Conservation (phyloP, 2,113 vertebrate genomes). For the Sialia sialis region DNA sequence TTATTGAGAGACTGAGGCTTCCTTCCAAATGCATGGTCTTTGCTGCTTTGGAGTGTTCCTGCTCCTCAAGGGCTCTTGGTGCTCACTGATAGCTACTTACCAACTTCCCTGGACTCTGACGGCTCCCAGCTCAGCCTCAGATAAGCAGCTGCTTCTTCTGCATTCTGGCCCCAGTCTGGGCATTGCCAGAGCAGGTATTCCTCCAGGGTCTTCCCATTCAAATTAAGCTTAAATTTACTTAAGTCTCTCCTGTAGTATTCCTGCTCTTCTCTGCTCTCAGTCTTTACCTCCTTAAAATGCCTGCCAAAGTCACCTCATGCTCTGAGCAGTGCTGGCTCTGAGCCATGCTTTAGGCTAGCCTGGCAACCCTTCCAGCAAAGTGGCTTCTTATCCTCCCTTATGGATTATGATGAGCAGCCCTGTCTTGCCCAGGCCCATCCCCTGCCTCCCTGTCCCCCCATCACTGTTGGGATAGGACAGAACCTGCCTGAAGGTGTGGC, state of each 20-base stretch:
- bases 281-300: constrained; percentile 20
- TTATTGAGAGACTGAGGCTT: background rate
- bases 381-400: background rate
- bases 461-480: rapidly evolving
- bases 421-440: rapidly evolving
- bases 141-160: constrained; percentile 31
- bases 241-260: background rate
- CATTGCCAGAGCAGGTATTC: constrained; percentile 19
- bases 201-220: constrained; percentile 21
- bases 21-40: background rate
- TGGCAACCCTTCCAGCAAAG: background rate
- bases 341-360: background rate
- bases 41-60: background rate
- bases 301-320: constrained; percentile 8
- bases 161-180: background rate
- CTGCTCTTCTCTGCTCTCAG: constrained; percentile 9
- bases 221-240: constrained; percentile 25
- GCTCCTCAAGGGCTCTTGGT: background rate
- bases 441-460: background rate
- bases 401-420: background rate
- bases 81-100: background rate
- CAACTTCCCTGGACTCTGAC: background rate
- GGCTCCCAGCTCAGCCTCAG: background rate
- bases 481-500: background rate
- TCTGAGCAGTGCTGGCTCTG: background rate